These are phyloP conservation scores for Lacerta viridis DNA, from an alignment of 2,797 vertebrate genomes.

Conservation along the genomic window DNA sequence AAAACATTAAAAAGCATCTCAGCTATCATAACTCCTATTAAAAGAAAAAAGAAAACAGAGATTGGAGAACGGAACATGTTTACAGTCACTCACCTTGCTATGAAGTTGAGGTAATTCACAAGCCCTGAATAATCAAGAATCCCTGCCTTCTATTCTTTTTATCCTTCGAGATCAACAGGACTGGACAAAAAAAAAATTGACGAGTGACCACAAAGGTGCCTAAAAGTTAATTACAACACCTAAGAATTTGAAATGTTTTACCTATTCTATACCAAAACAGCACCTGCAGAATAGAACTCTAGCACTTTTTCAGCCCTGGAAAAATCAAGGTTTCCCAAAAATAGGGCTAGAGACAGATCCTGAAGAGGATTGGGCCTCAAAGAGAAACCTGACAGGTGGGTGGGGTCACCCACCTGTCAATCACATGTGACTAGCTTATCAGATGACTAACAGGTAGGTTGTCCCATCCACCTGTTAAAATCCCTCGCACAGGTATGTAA, in stretches of 20 bases:
- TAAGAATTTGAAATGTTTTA: conserved; percentile 1
- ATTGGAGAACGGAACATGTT: background rate
- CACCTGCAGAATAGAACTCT: background rate
- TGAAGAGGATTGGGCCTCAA: too few relatives aligned
- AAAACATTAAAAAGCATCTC: too few relatives aligned
- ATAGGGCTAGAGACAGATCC: too few relatives aligned
- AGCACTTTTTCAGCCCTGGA: background rate
- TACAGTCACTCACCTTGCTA: conserved; percentile 19
- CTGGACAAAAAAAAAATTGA: background rate
- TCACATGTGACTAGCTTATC: too few relatives aligned
- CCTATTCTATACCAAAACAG: background rate
- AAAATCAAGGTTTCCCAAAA: background rate
- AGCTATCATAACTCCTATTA: background rate
- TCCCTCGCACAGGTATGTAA: too few relatives aligned
- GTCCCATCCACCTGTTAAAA: too few relatives aligned
- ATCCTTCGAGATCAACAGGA: conserved; percentile 2
- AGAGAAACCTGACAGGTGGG: too few relatives aligned
- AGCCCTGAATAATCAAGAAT: background rate
- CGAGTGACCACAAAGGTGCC: background rate
- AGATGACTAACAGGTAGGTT: too few relatives aligned
- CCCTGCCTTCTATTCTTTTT: conserved; percentile 34
- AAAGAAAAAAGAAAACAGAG: background rate
- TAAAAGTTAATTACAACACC: conserved; percentile 7
- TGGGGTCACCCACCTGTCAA: too few relatives aligned
- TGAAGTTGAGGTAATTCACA: background rate